Evolutionary conservation across 2,888 invertebrate genomes (phyloP).

Genomic region (Plebejus argus): DNA sequence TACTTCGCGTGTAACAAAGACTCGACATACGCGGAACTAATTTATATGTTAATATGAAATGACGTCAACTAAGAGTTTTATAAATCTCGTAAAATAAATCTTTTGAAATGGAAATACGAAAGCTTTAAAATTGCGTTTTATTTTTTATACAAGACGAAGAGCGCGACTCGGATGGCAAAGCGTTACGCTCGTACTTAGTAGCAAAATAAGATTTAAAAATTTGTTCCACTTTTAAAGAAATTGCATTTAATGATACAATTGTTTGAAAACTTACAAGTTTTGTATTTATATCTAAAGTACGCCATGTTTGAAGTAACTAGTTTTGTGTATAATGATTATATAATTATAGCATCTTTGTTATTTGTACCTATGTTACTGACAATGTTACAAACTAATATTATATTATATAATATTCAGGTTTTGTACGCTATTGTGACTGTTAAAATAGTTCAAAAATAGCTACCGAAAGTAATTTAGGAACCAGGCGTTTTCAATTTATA

Average conservation of each 20-base stretch:
- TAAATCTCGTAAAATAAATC: conserved; percentile 29
- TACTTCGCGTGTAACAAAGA: neutral
- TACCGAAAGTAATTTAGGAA: too few species aligned
- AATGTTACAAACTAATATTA: too few species aligned
- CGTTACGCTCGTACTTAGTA: conserved; percentile 18
- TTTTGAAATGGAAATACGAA: conserved; percentile 29
- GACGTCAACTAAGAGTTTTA: conserved; percentile 27
- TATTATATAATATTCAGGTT: too few species aligned
- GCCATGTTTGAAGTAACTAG: neutral
- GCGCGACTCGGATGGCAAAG: conserved; percentile 16
- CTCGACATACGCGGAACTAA: conserved; percentile 1
- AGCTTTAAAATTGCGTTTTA: conserved; percentile 18
- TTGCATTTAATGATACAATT: conserved; percentile 22
- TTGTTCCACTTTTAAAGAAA: conserved; percentile 14
- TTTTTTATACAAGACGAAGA: conserved; percentile 27
- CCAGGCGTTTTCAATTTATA: too few species aligned
- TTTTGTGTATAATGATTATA: neutral
- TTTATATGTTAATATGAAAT: conserved; percentile 27
- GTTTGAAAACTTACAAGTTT: conserved; percentile 16
- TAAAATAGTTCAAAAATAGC: too few species aligned
- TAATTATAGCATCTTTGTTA: neutral
- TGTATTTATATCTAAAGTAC: conserved; percentile 3
- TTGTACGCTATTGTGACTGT: too few species aligned
- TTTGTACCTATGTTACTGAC: neutral
- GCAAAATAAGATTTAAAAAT: conserved; percentile 26